These are phyloP conservation scores for Eudemis profundana DNA, from an alignment of 2,888 invertebrate species.

Conservation along the genomic window DNA sequence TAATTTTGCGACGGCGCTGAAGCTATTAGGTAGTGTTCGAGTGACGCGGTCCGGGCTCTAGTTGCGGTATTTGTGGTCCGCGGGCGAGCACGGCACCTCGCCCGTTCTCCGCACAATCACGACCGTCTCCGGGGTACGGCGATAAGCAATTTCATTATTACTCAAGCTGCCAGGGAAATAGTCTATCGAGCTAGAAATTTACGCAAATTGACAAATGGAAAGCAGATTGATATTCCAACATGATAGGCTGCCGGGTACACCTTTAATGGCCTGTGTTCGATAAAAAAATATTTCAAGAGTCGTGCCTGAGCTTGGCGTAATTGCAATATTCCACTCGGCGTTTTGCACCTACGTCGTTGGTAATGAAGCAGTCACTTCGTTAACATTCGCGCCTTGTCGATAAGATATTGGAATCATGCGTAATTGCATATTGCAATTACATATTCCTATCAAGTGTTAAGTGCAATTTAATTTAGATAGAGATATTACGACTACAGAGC, in stretches of 20 bases:
- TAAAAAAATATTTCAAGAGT: conserved; percentile 21
- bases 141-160: conserved; percentile 46
- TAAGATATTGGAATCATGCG: conserved; percentile 26
- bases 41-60: conserved; percentile 55
- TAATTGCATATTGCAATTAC: conserved; percentile 9
- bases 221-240: conserved; percentile 35
- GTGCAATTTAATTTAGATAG: conserved; percentile 28
- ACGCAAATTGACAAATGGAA: conserved; percentile 34
- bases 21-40: conserved; percentile 56
- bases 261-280: conserved; percentile 6
- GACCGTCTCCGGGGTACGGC: conserved; percentile 44
- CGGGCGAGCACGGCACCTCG: conserved; percentile 60
- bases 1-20: conserved; percentile 55
- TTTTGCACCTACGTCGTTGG: conserved; percentile 2
- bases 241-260: conserved; percentile 12
- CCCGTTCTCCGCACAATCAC: conserved; percentile 46
- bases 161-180: conserved; percentile 39
- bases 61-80: conserved; percentile 59
- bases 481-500: neutral
- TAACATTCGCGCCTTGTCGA: conserved; percentile 21
- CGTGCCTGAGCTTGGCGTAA: conserved; percentile 5
- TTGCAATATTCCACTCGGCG: conserved; percentile 16
- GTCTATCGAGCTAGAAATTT: conserved; percentile 33
- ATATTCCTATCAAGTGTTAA: conserved; percentile 11
- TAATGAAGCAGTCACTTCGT: conserved; percentile 30